Conservation (phyloP, 2,888 invertebrate genomes). For the Augochlorella aurata region DNA sequence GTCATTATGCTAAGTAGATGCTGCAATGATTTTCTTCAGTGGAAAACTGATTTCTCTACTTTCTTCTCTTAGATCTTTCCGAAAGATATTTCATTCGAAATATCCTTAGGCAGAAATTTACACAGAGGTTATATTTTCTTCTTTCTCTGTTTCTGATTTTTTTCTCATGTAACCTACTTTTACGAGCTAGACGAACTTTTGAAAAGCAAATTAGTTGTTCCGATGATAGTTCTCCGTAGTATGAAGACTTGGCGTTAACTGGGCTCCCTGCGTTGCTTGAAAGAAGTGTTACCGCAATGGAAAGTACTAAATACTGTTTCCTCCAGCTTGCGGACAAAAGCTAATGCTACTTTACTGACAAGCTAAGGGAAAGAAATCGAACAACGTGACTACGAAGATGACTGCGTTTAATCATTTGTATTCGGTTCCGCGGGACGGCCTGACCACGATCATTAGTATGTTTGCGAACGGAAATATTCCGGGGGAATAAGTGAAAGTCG, state of each 20-base stretch:
- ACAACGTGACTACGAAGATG: conserved; percentile 11
- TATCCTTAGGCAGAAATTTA: not conserved
- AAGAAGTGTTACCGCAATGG: not conserved
- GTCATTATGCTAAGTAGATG: too few relatives aligned
- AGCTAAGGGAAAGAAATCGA: not conserved
- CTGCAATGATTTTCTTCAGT: too few relatives aligned
- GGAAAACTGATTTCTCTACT: too few relatives aligned
- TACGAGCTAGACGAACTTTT: not conserved
- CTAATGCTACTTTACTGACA: not conserved
- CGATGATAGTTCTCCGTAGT: not conserved
- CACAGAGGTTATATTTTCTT: not conserved
- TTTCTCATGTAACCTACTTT: not conserved
- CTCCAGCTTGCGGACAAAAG: not conserved
- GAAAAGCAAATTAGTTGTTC: not conserved
- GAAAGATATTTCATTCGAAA: not conserved
- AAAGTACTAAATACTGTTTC: not conserved
- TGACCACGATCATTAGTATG: conserved; percentile 22
- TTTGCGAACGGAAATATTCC: conserved; percentile 43
- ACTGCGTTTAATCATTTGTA: conserved; percentile 20
- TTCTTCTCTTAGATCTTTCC: too few relatives aligned
- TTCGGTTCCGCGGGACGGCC: not conserved
- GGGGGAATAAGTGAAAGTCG: conserved; percentile 48
- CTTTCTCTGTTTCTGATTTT: not conserved
- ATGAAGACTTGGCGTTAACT: not conserved
- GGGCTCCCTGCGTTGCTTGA: not conserved